phyloP scores from a whole-genome alignment of 2,797 vertebrate species.

The Cossypha polioptera region DNA sequence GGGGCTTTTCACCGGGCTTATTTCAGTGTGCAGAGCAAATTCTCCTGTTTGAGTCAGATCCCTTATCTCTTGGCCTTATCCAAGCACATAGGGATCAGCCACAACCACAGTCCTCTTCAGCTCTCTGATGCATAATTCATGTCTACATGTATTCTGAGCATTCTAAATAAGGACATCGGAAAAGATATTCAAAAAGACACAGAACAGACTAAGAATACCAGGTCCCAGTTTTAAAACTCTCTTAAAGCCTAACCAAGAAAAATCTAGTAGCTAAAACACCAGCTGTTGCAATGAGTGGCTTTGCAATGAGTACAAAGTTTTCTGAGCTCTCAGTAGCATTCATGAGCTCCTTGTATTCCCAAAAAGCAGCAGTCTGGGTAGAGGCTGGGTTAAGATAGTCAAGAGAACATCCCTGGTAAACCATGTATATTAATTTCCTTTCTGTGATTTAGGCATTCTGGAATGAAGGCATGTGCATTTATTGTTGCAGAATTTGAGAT shows the following conservation, averaged over 20 bases:
- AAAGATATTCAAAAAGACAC: background rate
- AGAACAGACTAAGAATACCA: background rate
- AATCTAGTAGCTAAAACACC: background rate
- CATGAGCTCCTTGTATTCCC: background rate
- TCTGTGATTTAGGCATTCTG: background rate
- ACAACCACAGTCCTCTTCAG: background rate
- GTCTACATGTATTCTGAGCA: background rate
- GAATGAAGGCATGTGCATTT: background rate
- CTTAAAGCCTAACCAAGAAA: background rate
- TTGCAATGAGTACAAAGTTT: background rate
- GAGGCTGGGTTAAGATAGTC: background rate
- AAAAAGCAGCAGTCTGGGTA: background rate
- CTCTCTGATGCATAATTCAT: background rate
- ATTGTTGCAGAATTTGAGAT: background rate
- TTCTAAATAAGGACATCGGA: background rate
- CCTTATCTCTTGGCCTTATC: background rate
- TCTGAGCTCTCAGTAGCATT: background rate
- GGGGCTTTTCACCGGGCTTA: background rate
- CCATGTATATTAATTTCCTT: background rate
- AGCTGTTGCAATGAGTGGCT: background rate
- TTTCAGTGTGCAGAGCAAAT: background rate
- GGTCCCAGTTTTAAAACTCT: background rate
- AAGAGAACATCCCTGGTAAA: background rate
- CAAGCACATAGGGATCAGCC: background rate
- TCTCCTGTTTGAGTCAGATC: background rate